Evolutionary conservation across 37 sponge, comb jelly and placozoan genomes (phyloP), one percentile per base, ranked within the genome.

Genomic region (Halichondria panicea): DNA sequence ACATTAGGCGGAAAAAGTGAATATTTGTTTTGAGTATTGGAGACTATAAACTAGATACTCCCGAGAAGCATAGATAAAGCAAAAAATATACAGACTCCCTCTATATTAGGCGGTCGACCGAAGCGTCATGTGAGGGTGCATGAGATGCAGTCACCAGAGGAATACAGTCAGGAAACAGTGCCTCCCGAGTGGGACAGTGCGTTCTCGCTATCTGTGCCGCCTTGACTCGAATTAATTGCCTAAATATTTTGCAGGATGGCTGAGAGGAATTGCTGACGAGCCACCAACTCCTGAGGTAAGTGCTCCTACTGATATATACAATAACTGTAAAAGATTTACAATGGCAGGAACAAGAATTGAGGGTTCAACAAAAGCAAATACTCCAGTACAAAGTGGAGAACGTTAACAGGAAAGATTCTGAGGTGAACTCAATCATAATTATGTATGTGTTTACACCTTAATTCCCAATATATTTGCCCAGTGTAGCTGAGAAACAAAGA

Each of bases 101-200:
- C 42, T 45, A n/a, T 33, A 25, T 31, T 19, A 38, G 67, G 66
- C 6, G 25, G 54, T 9, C 37, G 76, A 55, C 63, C 54, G 18
- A 50, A 60, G 22, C 65, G 87, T 30, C 66, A 46, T 58, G 74
- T 87, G 24, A 68, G 75, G 63, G 0, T 79, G 56, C 48, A 34
- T 43, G 63, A 30, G 0, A 34, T 27, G 1, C 9, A 18, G 13
- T 45, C 56, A 28, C 39, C 24, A 4, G 76, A 88, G 15, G 50
- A 81, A 13, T 88, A 88, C 72, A 56, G 63, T 1, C 48, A 59
- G 50, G 84, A 88, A 2, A 39, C 72, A n/a, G 61, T 88, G 28
- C 84, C 89, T 22, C 74, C 71, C 3, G 84, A 83, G 22, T 88
- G 89, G 89, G 74, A 83, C 25, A 53, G 89, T 88, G 66, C 34